Base-by-base conservation (phyloP, 2,888 invertebrate genomes). In the Mythimna albipuncta region DNA sequence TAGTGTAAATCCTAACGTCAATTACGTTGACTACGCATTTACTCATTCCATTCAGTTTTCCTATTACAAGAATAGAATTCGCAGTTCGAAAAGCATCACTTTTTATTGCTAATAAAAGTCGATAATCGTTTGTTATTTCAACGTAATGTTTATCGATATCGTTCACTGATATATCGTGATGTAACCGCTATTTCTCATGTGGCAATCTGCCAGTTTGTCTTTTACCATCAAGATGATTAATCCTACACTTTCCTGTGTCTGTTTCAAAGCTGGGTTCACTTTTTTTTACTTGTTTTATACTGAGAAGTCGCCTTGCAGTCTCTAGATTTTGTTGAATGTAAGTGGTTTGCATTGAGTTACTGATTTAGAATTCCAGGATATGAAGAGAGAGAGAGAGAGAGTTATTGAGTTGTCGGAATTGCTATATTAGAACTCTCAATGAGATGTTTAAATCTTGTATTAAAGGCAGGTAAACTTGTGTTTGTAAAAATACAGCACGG, bases 191-290 rank as follows among this genome's bases (percentile, higher is more conserved):
- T 88, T 86, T 75, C 71, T 72, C 54, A 19, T 65, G 76, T 88
- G 89, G 89, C 89, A 66, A 0, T 2, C 7, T 59, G 87, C 89
- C 89, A 88, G 65, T 52, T 69, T 79, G 66, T 84, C 79, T 84
- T 75, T 54, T 68, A 54, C 35, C 55, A 75, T 68, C 54, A n/a
- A 9, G 58, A 58, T 78, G 72, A 83, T 75, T 78, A 73, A 80
- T 71, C 11, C 58, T 2, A 47, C 19, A 19, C 10, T 67, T 75
- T 69, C 35, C 38, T 55, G 59, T n/a, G 26, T 67, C 57, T 61
- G 70, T 21, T 50, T 26, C 10, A 41, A 41, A 66, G 58, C 16
- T 50, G 41, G 32, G 0, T 32, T 38, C 16, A 57, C 10, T 21
- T 64, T 69, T 26, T 69, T 50, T 41, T 7, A 1, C 6, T 57